A percentile compares a stretch with the other conserved stretches of the same genome.
Conservation (phyloP, 2,113 vertebrate species). For the Vidua macroura region DNA sequence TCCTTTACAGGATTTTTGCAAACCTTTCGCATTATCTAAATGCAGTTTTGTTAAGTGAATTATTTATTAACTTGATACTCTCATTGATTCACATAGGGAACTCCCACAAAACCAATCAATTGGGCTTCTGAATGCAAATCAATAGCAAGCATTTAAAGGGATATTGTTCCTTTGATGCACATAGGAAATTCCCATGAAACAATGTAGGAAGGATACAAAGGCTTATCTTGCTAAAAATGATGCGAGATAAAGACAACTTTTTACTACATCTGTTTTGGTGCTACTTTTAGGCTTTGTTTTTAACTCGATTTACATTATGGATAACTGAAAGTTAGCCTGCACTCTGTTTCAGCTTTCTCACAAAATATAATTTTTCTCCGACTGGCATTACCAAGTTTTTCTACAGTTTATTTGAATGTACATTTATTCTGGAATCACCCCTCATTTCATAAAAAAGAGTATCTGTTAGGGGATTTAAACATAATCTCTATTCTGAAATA, state of each 20-base stretch:
- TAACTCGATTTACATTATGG: background rate
- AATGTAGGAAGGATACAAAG: background rate
- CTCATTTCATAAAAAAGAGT: background rate
- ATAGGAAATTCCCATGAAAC: background rate
- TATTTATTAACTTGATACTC: conserved; percentile 55
- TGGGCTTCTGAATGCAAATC: conserved; percentile 30
- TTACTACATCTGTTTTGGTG: background rate
- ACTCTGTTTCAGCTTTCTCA: background rate
- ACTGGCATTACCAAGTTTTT: background rate
- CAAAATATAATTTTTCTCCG: background rate
- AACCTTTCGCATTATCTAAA: conserved; percentile 57
- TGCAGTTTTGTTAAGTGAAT: conserved; percentile 61
- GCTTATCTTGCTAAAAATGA: background rate
- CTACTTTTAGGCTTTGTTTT: background rate
- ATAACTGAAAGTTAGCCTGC: background rate
- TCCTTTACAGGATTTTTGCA: conserved; percentile 44
- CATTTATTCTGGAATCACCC: background rate
- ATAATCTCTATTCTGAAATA: background rate
- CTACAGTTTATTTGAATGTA: background rate
- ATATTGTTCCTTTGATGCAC: background rate
- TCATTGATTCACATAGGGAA: conserved; percentile 3
- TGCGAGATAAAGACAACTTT: background rate
- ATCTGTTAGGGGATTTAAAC: background rate
- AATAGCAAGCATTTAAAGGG: conserved; percentile 19
- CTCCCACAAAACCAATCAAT: conserved; percentile 1